A percentile compares a stretch with the other conserved stretches of the same genome.
These are phyloP conservation scores for Drosophila ironensis DNA, from an alignment of 1,140 invertebrate genomes.

Conservation along the genomic window DNA sequence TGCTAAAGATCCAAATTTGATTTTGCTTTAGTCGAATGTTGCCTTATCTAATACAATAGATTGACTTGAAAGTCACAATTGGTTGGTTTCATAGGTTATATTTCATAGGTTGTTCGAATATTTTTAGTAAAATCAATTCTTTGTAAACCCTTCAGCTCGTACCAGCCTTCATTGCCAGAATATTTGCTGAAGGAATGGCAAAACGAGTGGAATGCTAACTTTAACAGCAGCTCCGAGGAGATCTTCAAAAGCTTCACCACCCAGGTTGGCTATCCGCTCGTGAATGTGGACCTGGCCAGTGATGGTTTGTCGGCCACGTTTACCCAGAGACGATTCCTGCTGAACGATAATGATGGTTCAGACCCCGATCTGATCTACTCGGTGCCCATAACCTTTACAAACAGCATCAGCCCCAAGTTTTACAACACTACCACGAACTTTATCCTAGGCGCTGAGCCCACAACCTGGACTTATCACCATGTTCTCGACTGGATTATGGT, in stretches of 20 bases:
- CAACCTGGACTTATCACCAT: neutral
- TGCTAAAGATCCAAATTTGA: no score
- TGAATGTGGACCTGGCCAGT: constrained; percentile 82
- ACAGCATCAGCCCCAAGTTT: constrained; percentile 83
- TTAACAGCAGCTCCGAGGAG: constrained; percentile 25
- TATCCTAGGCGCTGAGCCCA: constrained; percentile 57
- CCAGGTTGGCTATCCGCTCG: constrained; percentile 89
- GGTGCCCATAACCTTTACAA: constrained; percentile 85
- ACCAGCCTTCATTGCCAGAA: constrained; percentile 83
- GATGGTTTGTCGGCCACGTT: constrained; percentile 43
- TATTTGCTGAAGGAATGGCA: constrained; percentile 86
- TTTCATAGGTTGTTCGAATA: neutral
- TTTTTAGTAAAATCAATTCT: neutral
- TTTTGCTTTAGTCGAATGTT: no score
- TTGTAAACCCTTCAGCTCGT: constrained; percentile 11
- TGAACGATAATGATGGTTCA: constrained; percentile 76
- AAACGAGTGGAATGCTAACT: constrained; percentile 67
- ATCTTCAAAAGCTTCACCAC: constrained; percentile 89
- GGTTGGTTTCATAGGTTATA: neutral
- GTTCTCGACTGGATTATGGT: constrained; percentile 85
- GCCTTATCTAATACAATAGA: no score
- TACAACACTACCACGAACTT: constrained; percentile 82
- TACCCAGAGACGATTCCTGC: constrained; percentile 83
- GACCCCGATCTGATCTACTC: constrained; percentile 82
- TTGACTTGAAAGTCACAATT: no score